Conservation (phyloP, 2,113 vertebrate species). For the Myodes glareolus region DNA sequence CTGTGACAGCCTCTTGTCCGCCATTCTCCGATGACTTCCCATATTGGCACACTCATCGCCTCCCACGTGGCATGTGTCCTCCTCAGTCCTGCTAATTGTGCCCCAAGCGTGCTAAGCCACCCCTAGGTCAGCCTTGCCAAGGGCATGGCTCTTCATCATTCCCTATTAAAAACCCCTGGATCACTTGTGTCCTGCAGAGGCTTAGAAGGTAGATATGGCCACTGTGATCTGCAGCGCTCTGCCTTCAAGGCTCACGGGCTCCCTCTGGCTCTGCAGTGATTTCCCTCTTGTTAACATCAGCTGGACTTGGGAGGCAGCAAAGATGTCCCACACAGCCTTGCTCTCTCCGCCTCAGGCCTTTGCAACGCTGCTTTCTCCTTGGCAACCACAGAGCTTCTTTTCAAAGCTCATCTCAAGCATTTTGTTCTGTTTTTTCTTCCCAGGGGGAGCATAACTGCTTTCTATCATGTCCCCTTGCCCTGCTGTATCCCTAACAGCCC, state of each 20-base stretch:
- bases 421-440: too few relatives aligned
- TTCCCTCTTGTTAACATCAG: too few relatives aligned
- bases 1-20: fast-evolving
- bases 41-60: fast-evolving
- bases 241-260: neutral
- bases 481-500: neutral
- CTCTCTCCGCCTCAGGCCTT: neutral
- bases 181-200: neutral
- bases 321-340: neutral
- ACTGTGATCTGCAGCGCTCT: neutral
- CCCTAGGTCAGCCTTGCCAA: neutral
- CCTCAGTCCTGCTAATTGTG: neutral
- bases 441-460: neutral
- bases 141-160: neutral
- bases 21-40: neutral
- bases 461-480: neutral
- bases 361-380: neutral
- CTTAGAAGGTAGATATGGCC: neutral
- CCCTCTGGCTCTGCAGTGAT: neutral
- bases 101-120: neutral
- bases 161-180: neutral
- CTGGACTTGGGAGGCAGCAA: too few relatives aligned
- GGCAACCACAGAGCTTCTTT: neutral
- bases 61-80: neutral
- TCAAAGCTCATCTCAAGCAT: neutral